phyloP scores from a whole-genome alignment of 1,140 invertebrate genomes.

The Drosophila nannoptera region DNA sequence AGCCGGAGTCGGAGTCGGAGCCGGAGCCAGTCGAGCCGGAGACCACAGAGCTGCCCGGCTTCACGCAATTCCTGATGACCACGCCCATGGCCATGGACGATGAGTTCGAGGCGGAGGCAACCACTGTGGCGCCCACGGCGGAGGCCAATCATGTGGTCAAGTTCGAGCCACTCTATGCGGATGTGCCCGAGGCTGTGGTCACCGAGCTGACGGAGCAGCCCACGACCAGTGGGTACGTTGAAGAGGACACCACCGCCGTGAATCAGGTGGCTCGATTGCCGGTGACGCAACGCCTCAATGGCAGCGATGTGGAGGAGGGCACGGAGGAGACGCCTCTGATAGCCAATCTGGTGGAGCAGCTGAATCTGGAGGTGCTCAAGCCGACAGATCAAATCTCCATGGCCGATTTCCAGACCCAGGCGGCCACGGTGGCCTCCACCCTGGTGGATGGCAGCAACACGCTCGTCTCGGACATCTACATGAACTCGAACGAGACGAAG shows the following conservation, averaged over 20 bases:
- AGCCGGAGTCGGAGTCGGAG: conserved; percentile 25
- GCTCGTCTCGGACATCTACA: conserved; percentile 41
- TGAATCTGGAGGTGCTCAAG: conserved; percentile 67
- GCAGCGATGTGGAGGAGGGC: conserved; percentile 42
- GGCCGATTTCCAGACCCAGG: conserved; percentile 77
- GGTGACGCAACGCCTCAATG: not conserved
- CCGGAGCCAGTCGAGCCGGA: conserved; percentile 42
- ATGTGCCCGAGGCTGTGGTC: conserved; percentile 43
- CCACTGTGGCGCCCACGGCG: conserved; percentile 24
- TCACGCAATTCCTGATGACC: conserved; percentile 53
- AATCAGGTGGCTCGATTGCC: too few relatives aligned
- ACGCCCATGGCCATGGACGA: conserved; percentile 50
- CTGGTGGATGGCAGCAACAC: conserved; percentile 71
- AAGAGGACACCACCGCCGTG: conserved; percentile 19
- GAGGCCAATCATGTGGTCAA: conserved; percentile 47
- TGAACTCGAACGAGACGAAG: conserved; percentile 72
- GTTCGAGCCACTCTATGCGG: conserved; percentile 48
- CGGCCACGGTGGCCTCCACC: conserved; percentile 78
- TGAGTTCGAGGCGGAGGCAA: conserved; percentile 23
- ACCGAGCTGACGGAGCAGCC: conserved; percentile 32
- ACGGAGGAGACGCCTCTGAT: conserved; percentile 63
- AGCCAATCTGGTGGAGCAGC: conserved; percentile 69
- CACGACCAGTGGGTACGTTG: conserved; percentile 23
- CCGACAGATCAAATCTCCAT: conserved; percentile 75
- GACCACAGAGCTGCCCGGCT: conserved; percentile 60